Evolutionary conservation across 2,113 vertebrate genomes (phyloP).

Genomic region (Triplophysa tibetana): DNA sequence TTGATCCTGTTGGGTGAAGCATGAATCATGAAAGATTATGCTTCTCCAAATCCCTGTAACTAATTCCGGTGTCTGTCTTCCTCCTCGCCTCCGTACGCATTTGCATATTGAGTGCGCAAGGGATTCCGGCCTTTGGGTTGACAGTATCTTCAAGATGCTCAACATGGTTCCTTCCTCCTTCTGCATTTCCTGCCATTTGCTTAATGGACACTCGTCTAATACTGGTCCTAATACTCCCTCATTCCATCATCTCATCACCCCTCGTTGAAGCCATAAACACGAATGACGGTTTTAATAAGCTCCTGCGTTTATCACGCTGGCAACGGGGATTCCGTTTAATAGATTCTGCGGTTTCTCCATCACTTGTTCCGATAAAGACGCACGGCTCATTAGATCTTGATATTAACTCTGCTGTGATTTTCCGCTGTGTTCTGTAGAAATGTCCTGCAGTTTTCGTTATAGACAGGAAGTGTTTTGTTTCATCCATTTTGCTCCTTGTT

Average conservation of each 20-base stretch:
- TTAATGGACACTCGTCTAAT: constrained; percentile 37
- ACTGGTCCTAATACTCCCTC: constrained; percentile 49
- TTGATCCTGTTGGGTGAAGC: not conserved
- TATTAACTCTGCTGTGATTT: constrained; percentile 33
- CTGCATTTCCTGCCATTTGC: constrained; percentile 9
- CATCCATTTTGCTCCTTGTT: constrained; percentile 6
- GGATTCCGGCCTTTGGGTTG: constrained; percentile 3
- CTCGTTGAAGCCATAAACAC: constrained; percentile 35
- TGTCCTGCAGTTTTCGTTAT: constrained; percentile 41
- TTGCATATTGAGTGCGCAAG: not conserved
- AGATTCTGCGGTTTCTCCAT: not conserved
- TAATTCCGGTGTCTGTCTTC: constrained; percentile 22
- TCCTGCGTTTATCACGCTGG: constrained; percentile 21
- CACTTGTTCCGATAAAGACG: not conserved
- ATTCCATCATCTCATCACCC: constrained; percentile 48
- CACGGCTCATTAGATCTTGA: constrained; percentile 37
- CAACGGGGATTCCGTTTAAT: constrained; percentile 25
- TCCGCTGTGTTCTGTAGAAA: constrained; percentile 18
- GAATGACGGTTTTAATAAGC: constrained; percentile 48
- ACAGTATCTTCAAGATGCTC: constrained; percentile 2
- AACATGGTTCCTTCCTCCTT: not conserved
- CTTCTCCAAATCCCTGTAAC: constrained; percentile 22
- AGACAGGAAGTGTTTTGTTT: constrained; percentile 36
- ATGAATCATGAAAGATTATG: constrained; percentile 20
- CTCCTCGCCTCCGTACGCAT: constrained; percentile 4